Evolutionary conservation across 1,140 invertebrate genomes (phyloP), one percentile per base, ranked within the genome.

Genomic region (Zelostemma sp.): DNA sequence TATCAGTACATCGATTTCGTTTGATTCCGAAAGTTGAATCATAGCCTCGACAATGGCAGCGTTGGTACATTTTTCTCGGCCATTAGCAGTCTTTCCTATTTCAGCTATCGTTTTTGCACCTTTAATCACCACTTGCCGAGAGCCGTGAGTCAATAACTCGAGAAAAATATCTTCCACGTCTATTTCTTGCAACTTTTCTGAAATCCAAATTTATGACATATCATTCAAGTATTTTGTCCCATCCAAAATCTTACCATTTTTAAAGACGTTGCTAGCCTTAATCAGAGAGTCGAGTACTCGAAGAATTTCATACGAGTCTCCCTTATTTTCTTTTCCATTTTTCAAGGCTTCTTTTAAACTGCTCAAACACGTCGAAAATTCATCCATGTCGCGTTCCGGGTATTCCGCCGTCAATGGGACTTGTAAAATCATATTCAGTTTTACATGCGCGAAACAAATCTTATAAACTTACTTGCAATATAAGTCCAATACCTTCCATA

Each of bases 101-200:
- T 93, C 92, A 0, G 92, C 91, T 51, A 93, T 89, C 11, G 88
- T 88, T 80, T 91, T 89, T 11, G 90, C 87, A 18, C 86, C 77
- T 61, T 81, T 80, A 18, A 68, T 75, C 17, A 77, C 60, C n/a
- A 84, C 55, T 12, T 63, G 40, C 61, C 69, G 69, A 46, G 64
- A 78, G n/a, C 77, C 71, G 15, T 83, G 69, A 11, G 17, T 68
- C 21, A 83, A 56, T n/a, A 83, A 51, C 1, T 41, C 73, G 19
- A 80, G 18, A 43, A 84, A 80, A 43, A 82, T 73, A 65, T 82
- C 68, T 28, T 82, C 76, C 43, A 79, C 53, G 6, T 48, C 53
- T 51, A 80, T 63, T 12, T 76, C 50, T 18, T 25, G 21, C 21
- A 63, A 60, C 16, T 49, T 57, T 35, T 78, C 81, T 83, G 60